phyloP scores from a whole-genome alignment of 2,113 vertebrate genomes.

The Sinocyclocheilus grahami region DNA sequence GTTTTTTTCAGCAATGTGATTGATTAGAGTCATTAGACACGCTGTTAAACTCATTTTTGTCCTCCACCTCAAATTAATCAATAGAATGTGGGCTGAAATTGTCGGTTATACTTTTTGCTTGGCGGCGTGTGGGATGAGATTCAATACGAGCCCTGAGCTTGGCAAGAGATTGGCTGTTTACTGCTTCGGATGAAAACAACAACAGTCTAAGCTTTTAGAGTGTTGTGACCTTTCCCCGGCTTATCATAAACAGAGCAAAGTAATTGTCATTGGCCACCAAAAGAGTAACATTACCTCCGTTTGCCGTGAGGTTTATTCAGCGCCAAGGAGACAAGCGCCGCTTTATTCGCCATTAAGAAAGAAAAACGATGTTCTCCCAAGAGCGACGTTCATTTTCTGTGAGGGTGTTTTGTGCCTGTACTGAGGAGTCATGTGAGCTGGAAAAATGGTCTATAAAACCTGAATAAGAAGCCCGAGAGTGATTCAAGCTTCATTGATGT shows the following conservation, averaged over 20 bases:
- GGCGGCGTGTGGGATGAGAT: not conserved
- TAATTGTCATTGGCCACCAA: constrained; percentile 27
- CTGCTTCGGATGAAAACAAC: not conserved
- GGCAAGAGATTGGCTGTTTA: constrained; percentile 1
- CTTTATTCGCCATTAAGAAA: constrained; percentile 46
- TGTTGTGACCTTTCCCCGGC: constrained; percentile 26
- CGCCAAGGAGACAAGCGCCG: constrained; percentile 38
- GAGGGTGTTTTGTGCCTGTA: constrained; percentile 14
- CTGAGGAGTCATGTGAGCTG: not conserved
- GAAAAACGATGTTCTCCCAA: constrained; percentile 33
- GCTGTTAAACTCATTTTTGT: constrained; percentile 4
- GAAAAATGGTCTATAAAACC: constrained; percentile 36
- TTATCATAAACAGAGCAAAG: constrained; percentile 15
- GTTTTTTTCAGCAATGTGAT: not conserved
- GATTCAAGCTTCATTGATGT: constrained; percentile 39
- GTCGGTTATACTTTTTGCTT: not conserved
- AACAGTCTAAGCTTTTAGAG: not conserved
- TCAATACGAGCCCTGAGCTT: constrained; percentile 1
- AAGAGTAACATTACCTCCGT: constrained; percentile 20
- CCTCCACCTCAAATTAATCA: constrained; percentile 10
- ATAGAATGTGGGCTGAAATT: constrained; percentile 1
- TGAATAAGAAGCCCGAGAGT: constrained; percentile 18
- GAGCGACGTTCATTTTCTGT: not conserved
- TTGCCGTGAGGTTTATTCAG: constrained; percentile 34
- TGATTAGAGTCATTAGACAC: constrained; percentile 18